Conservation (phyloP, 2,113 vertebrate species). For the Lethenteron camtschaticum region DNA sequence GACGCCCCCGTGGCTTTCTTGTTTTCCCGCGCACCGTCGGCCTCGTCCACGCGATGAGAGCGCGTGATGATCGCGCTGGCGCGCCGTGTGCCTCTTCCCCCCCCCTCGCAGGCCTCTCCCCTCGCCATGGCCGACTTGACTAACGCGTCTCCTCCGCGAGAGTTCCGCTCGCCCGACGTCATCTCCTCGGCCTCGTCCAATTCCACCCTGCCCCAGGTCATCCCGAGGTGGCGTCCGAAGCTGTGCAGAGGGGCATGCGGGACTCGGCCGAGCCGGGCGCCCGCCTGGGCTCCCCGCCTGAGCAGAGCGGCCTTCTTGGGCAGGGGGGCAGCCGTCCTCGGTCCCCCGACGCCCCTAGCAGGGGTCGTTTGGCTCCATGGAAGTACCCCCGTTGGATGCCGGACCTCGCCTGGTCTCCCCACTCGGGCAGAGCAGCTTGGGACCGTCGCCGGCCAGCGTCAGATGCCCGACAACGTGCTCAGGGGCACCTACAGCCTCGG, state of each 20-base stretch:
- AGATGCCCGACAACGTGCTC: too few species aligned
- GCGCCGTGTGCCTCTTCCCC: too few species aligned
- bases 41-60: too few species aligned
- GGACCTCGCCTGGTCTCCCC: neutral
- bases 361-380: too few species aligned
- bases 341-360: too few species aligned
- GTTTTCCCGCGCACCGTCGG: too few species aligned
- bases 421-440: neutral
- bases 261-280: neutral
- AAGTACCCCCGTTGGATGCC: neutral
- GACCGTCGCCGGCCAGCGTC: too few species aligned
- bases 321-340: neutral
- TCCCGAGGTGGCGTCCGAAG: conserved; percentile 81
- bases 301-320: neutral
- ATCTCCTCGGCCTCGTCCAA: conserved; percentile 86
- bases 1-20: too few species aligned
- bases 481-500: too few species aligned
- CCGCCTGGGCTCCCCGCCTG: neutral
- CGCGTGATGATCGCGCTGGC: too few species aligned
- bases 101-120: too few species aligned
- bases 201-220: conserved; percentile 42
- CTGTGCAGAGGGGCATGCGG: conserved; percentile 36
- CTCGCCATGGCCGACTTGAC: conserved; percentile 14
- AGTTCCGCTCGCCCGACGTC: conserved; percentile 65
- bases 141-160: conserved; percentile 60